A percentile compares a stretch with the other conserved stretches of the same genome.
phyloP scores from a whole-genome alignment of 2,888 invertebrate species.

The Physocephala rufipes region DNA sequence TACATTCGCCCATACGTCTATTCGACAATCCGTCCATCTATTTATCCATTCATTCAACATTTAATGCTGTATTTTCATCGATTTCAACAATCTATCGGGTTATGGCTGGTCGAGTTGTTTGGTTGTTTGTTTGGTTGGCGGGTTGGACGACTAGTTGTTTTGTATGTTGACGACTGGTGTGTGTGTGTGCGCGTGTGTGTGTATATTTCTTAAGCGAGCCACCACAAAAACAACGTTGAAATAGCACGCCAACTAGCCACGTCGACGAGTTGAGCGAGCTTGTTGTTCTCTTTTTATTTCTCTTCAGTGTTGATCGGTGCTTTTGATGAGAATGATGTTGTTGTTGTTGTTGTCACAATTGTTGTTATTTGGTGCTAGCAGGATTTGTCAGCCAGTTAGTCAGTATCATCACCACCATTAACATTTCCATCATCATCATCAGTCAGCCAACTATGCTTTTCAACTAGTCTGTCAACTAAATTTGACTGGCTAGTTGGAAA shows the following conservation, averaged over 20 bases:
- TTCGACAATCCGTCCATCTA: slow-evolving; percentile 50
- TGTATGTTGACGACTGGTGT: no score
- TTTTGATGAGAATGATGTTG: not conserved
- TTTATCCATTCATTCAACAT: slow-evolving; percentile 44
- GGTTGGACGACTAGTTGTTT: no score
- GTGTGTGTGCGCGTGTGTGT: no score
- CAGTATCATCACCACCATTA: slow-evolving; percentile 13
- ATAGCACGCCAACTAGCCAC: slow-evolving; percentile 13
- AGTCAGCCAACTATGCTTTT: no score
- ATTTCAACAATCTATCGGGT: slow-evolving; percentile 56
- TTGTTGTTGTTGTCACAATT: slow-evolving; percentile 13
- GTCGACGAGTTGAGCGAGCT: slow-evolving; percentile 15
- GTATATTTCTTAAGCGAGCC: not conserved
- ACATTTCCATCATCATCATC: no score
- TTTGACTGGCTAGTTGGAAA: no score
- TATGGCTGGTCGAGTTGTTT: slow-evolving; percentile 44
- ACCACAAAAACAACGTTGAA: not conserved
- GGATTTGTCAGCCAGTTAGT: slow-evolving; percentile 30
- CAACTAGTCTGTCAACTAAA: no score
- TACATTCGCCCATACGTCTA: no score
- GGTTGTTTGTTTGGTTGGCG: not conserved
- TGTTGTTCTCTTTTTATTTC: not conserved
- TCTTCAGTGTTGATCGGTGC: not conserved
- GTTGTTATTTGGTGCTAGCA: slow-evolving; percentile 37
- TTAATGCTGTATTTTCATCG: slow-evolving; percentile 60